Evolutionary conservation across 2,113 vertebrate species (phyloP), one percentile per base, ranked within the genome.

Genomic region (Varanus salvator): DNA sequence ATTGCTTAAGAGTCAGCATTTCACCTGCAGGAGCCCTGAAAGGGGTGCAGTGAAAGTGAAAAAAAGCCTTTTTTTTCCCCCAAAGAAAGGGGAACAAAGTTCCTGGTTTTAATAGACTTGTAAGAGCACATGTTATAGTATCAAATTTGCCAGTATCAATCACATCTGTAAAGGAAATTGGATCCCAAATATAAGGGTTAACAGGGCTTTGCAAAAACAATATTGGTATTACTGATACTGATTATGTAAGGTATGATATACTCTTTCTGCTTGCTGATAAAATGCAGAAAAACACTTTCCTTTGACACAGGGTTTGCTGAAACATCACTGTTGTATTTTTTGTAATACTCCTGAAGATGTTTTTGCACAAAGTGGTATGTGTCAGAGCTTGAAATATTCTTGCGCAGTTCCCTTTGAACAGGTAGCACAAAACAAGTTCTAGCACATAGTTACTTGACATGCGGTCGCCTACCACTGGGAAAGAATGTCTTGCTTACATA

Each of bases 301-400:
- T 89, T 69, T 94, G 93, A 94, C 93, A 66, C 72, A 25, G 31
- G 60, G 69, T 94, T 93, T 96, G 89, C 92, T 86, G 87, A 94
- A 94, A 92, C 94, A 91, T 96, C 93, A 77, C 60, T 81, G 84
- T 86, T 93, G 87, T 89, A 93, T 91, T 87, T 94, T 93, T 90
- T 92, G 90, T 91, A 90, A 92, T 89, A 80, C 89, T 93, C 88
- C 69, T 38, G 87, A 96, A 94, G 92, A 84, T 95, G 87, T 92
- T 95, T 96, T 93, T 93, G 93, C 87, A 89, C 83, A 80, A 90
- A 94, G 93, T 88, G 89, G 89, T 91, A 44, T 93, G 90, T 93
- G 95, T 94, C 92, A 95, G 91, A 94, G 86, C 95, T 93, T 94
- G 93, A 94, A 94, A 93, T 94, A 64, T 31, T 94, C 90, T 91